Evolutionary conservation across 2,797 vertebrate genomes (phyloP).

Genomic region (Gorsachius magnificus): DNA sequence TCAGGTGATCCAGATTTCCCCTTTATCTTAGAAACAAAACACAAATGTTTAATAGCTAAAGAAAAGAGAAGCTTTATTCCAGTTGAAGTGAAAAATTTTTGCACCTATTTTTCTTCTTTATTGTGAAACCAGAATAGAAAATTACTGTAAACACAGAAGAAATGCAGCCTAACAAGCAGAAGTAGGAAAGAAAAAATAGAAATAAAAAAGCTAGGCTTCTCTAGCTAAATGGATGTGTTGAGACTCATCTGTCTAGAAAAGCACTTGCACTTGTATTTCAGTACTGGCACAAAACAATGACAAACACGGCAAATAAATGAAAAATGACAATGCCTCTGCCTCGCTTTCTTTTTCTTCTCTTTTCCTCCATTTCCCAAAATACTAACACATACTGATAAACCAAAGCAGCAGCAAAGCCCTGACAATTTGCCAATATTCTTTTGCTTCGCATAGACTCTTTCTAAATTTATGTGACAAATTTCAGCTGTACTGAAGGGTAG

Average conservation of each 20-base stretch:
- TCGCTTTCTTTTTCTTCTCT: background rate
- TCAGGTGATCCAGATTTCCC: background rate
- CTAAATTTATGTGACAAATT: background rate
- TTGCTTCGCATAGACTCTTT: background rate
- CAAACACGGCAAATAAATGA: background rate
- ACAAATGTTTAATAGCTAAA: background rate
- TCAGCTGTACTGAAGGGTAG: background rate
- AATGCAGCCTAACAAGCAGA: background rate
- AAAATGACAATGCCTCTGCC: background rate
- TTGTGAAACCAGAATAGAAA: background rate
- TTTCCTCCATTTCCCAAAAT: background rate
- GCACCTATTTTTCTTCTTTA: background rate
- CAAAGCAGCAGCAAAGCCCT: background rate
- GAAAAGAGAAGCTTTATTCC: background rate
- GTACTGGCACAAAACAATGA: background rate
- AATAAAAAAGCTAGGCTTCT: background rate
- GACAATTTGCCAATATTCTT: background rate
- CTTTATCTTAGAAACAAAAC: background rate
- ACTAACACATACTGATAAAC: background rate
- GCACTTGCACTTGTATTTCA: background rate
- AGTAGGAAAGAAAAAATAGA: background rate
- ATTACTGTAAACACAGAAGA: background rate
- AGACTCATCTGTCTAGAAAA: slow-evolving; percentile 21
- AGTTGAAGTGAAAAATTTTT: background rate
- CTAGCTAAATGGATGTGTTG: background rate